A percentile compares a stretch with the other conserved stretches of the same genome.
These are phyloP conservation scores for Antechinus flavipes DNA, from an alignment of 2,113 vertebrate species.

Conservation along the genomic window DNA sequence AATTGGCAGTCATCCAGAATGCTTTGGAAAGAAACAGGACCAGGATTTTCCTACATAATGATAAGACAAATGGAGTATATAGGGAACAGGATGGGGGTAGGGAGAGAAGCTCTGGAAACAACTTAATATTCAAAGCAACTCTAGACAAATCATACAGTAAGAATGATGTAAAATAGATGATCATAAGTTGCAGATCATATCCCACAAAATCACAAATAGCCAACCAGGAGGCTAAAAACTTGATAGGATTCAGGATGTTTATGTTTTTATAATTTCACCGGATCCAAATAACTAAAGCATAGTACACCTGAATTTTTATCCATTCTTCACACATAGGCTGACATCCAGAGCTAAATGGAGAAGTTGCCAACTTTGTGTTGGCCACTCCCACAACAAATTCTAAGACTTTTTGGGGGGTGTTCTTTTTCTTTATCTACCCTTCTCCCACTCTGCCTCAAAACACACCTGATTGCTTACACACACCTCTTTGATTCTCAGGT, in stretches of 20 bases:
- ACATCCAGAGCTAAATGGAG: background rate
- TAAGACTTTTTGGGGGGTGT: background rate
- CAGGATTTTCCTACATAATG: background rate
- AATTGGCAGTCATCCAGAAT: background rate
- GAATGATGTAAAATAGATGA: background rate
- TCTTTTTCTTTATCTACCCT: background rate
- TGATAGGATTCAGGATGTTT: background rate
- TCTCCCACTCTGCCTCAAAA: background rate
- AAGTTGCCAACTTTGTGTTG: background rate
- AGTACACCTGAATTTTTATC: background rate
- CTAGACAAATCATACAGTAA: background rate
- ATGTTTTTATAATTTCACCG: background rate
- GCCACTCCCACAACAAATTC: background rate
- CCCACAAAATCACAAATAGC: background rate
- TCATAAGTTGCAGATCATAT: background rate
- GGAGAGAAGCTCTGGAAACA: background rate
- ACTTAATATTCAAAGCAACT: background rate
- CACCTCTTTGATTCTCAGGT: background rate
- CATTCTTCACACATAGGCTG: background rate
- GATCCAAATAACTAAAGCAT: background rate
- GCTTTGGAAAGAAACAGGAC: background rate
- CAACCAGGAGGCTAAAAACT: background rate
- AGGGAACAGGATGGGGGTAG: background rate
- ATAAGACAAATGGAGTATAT: background rate
- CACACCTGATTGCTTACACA: background rate